phyloP scores from a whole-genome alignment of 2,888 invertebrate genomes.

The Troilus luridus region DNA sequence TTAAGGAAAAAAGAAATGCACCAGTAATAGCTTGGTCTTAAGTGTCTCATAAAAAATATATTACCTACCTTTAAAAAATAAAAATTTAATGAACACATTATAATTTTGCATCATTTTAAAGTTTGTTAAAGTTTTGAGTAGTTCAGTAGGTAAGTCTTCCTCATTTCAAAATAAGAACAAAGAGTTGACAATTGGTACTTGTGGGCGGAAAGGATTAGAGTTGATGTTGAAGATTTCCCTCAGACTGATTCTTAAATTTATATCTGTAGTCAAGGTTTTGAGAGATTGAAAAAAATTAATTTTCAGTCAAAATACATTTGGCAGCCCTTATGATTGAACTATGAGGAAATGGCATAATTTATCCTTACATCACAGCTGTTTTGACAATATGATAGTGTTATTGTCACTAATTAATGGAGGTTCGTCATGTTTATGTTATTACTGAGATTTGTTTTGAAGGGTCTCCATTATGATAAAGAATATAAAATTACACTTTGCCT shows the following conservation, averaged over 20 bases:
- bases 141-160: no score
- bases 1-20: background rate
- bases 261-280: background rate
- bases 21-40: background rate
- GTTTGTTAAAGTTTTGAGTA: background rate
- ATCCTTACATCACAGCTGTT: slow-evolving; percentile 63
- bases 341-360: slow-evolving; percentile 55
- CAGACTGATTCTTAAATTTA: no score
- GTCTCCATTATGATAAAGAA: slow-evolving; percentile 37
- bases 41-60: background rate
- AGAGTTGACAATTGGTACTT: no score
- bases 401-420: slow-evolving; percentile 53
- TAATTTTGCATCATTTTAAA: background rate
- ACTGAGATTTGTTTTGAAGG: slow-evolving; percentile 56
- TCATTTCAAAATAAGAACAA: no score
- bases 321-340: slow-evolving; percentile 21
- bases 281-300: background rate
- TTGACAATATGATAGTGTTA: slow-evolving; percentile 63
- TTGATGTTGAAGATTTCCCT: no score
- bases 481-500: background rate
- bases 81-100: background rate
- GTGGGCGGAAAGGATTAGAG: no score
- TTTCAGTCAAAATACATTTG: background rate
- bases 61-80: background rate
- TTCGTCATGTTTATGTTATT: slow-evolving; percentile 59